phyloP scores from a whole-genome alignment of 2,797 vertebrate genomes.

The Xiphorhynchus erythropygius region DNA sequence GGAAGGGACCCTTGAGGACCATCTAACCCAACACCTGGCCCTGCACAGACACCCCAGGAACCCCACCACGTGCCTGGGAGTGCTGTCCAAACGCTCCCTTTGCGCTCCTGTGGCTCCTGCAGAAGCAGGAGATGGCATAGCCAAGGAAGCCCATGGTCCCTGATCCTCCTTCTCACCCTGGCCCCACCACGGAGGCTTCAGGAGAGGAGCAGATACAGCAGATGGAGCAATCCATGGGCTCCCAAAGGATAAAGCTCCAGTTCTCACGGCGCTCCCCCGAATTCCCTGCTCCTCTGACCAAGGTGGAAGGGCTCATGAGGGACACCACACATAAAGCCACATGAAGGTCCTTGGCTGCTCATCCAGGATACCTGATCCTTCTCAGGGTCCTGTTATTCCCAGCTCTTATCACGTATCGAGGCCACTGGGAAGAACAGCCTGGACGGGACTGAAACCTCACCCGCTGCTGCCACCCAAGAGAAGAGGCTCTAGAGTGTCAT shows the following conservation, averaged over 20 bases:
- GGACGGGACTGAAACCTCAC: not conserved
- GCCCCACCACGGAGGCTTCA: not conserved
- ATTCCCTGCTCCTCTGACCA: fast-evolving
- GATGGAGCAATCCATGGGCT: fast-evolving
- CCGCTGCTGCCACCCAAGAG: not conserved
- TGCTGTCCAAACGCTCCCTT: not conserved
- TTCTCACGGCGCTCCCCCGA: too few species aligned
- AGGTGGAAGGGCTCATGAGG: fast-evolving
- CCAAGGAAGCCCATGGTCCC: not conserved
- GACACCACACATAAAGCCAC: not conserved
- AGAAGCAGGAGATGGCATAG: not conserved
- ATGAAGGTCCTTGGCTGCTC: too few species aligned
- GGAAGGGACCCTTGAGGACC: not conserved
- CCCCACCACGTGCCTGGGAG: not conserved
- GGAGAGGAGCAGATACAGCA: not conserved
- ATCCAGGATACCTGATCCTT: too few species aligned
- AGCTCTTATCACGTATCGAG: not conserved
- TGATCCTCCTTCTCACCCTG: not conserved
- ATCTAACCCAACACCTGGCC: too few species aligned
- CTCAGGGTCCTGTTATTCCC: not conserved
- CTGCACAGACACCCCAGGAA: not conserved
- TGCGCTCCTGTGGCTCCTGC: not conserved
- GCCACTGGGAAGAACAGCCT: not conserved
- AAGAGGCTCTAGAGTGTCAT: not conserved
- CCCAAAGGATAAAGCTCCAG: fast-evolving